phyloP scores from a whole-genome alignment of 2,113 vertebrate species.

The Passer domesticus region DNA sequence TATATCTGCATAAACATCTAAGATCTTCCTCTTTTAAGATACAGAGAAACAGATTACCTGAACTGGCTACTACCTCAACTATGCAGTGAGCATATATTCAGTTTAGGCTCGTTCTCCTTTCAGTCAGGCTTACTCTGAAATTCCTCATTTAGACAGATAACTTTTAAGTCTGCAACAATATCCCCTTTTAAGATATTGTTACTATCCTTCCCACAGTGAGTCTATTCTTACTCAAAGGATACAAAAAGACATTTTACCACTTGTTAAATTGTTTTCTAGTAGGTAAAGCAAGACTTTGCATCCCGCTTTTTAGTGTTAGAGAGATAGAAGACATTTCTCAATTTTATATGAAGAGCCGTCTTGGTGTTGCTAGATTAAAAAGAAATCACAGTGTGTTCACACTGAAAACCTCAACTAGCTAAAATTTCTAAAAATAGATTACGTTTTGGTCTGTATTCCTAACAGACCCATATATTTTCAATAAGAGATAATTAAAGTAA shows the following conservation, averaged over 20 bases:
- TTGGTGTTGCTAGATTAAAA: neutral
- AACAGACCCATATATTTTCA: neutral
- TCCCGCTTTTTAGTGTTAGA: neutral
- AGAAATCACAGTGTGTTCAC: neutral
- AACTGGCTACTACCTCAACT: neutral
- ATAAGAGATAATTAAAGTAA: neutral
- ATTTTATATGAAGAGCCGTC: neutral
- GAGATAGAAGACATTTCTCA: neutral
- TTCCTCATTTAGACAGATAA: neutral
- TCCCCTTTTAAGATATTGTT: neutral
- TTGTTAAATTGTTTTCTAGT: neutral
- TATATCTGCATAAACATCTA: neutral
- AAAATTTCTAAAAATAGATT: neutral
- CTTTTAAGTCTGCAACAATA: neutral
- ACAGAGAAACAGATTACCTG: neutral
- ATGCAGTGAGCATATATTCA: accelerated
- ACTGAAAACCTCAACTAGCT: neutral
- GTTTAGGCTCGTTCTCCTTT: neutral
- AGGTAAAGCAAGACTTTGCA: neutral
- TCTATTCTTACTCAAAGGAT: neutral
- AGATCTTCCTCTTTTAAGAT: neutral
- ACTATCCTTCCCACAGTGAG: neutral
- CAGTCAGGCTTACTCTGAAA: neutral
- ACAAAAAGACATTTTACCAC: neutral
- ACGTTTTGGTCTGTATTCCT: neutral